Base-by-base conservation (phyloP, 2,888 invertebrate species). In the Orthosia incerta region DNA sequence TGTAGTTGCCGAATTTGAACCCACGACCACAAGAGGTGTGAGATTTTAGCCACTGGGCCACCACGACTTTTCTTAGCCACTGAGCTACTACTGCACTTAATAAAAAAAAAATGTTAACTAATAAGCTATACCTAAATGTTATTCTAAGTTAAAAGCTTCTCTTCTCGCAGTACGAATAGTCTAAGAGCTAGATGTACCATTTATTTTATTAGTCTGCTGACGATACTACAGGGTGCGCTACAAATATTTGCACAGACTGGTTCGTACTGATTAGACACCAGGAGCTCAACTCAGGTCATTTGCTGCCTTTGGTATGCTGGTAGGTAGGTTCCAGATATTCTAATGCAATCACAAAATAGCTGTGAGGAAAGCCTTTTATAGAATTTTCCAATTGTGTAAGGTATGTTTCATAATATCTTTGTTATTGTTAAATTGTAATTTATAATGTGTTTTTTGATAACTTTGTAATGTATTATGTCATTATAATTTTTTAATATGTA, bases 221-320 rank as follows among this genome's bases (percentile, higher is more conserved):
- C 7, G 39, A 68, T 64, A n/a, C 67, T 67, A 51, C 20, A 48
- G 12, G 3, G 18, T 39, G 56, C 31, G 39, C 39, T 48, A 4
- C 71, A 56, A 72, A 55, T 13, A 72, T 48, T 55, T 61, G 31
- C 12, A 13, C 12, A 45, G 48, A 48, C 55, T n/a, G 39, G 39
- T 18, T 16, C 73, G n/a, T n/a, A 48, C 26, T 73, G n/a, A 55
- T 73, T 72, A 56, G 16, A 56, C 9, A 1, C 15, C 11, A 18
- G 18, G 18, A 31, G 12, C 12, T 20, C 12, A 50, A n/a, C 48
- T 70, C 39, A 50, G 48, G 46, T 23, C 39, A 26, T 61, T 50
- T 39, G n/a, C 26, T 51, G 48, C 59, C 57, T 62, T 62, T 31
- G 9, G 13, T 48, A 18, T 20, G 63, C 31, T 45, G 26, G 23